phyloP scores from a whole-genome alignment of 2,113 vertebrate species.

The Caranx melampygus region DNA sequence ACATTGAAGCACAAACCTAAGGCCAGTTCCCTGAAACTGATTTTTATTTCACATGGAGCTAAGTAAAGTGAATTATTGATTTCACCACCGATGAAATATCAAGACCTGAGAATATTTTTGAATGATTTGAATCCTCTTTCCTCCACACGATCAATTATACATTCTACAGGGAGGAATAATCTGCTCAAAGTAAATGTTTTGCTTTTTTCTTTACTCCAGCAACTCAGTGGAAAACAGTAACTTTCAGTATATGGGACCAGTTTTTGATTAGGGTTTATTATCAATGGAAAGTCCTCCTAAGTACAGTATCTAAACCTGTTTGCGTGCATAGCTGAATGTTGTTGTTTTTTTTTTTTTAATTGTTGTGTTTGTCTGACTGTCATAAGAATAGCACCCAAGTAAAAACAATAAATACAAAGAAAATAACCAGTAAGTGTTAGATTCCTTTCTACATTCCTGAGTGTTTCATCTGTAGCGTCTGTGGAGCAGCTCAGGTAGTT shows the following conservation, averaged over 20 bases:
- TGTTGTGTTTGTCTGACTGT: neutral
- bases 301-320: neutral
- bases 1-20: neutral
- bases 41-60: too few relatives aligned
- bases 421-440: conserved; percentile 28
- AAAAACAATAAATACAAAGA: conserved; percentile 9
- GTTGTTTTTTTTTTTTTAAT: neutral
- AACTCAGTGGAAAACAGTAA: neutral
- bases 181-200: too few relatives aligned
- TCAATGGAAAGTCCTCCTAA: neutral
- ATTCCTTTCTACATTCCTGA: conserved; percentile 71
- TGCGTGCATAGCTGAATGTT: neutral
- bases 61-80: too few relatives aligned
- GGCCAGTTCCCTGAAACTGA: too few relatives aligned
- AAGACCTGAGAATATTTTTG: too few relatives aligned
- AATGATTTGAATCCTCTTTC: too few relatives aligned
- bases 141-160: too few relatives aligned
- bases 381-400: neutral
- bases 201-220: neutral
- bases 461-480: conserved; percentile 22
- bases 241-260: neutral
- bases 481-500: neutral
- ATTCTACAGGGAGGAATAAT: too few relatives aligned
- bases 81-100: too few relatives aligned
- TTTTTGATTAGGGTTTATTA: neutral